Conservation (phyloP, 2,797 vertebrate species). For the Centropyge bicolor region DNA sequence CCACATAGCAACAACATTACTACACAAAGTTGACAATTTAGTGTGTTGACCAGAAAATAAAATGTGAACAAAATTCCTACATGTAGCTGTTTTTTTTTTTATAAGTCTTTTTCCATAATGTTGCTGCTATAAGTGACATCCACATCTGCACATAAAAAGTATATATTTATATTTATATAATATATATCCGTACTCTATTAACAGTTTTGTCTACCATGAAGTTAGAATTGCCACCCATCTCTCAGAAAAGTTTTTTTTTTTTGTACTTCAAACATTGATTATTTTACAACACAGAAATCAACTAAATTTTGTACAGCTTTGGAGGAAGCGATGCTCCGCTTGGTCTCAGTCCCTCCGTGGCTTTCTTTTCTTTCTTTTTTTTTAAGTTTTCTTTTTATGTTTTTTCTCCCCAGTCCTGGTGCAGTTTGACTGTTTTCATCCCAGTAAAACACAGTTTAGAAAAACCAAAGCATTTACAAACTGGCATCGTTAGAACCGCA, state of each 20-base stretch:
- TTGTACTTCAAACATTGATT: conserved; percentile 84
- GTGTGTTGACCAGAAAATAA: conserved; percentile 84
- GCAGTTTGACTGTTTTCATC: conserved; percentile 74
- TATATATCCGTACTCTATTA: conserved; percentile 91
- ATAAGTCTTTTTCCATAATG: conserved; percentile 83
- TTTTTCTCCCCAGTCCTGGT: conserved; percentile 56
- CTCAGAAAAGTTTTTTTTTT: conserved; percentile 77
- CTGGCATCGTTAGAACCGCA: conserved; percentile 76
- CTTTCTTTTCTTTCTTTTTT: conserved; percentile 39
- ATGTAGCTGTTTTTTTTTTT: conserved; percentile 74
- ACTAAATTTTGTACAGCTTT: conserved; percentile 85
- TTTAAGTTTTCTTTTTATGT: conserved; percentile 8
- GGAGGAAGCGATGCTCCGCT: conserved; percentile 77
- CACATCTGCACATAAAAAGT: conserved; percentile 92
- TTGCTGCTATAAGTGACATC: conserved; percentile 89
- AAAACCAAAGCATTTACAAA: conserved; percentile 88
- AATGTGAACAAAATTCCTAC: conserved; percentile 85
- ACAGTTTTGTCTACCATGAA: conserved; percentile 89
- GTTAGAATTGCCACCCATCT: conserved; percentile 83
- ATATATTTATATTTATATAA: conserved; percentile 91
- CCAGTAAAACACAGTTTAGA: conserved; percentile 82
- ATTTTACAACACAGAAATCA: conserved; percentile 87
- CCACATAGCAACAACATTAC: conserved; percentile 87
- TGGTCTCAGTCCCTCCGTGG: conserved; percentile 59
- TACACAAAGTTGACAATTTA: conserved; percentile 85